phyloP scores from a whole-genome alignment of 1,140 invertebrate genomes.

The Cydia strobilella region DNA sequence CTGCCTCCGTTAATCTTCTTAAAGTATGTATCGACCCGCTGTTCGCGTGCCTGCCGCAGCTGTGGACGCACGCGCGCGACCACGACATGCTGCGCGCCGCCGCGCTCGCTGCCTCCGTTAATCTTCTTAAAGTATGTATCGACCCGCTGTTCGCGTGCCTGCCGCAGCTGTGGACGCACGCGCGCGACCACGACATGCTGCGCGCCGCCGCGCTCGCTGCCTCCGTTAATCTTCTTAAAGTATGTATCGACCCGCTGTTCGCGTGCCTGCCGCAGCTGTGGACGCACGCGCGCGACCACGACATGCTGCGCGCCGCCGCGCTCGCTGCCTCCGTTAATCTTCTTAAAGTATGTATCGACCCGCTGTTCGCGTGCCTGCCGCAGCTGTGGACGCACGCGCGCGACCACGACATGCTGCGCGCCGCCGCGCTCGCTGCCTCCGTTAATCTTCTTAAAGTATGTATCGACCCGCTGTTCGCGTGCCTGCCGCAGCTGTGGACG shows the following conservation, averaged over 20 bases:
- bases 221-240: conserved; percentile 89
- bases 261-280: conserved; percentile 93
- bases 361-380: conserved; percentile 91
- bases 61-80: conserved; percentile 93
- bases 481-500: conserved; percentile 93
- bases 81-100: conserved; percentile 96
- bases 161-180: conserved; percentile 92
- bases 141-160: conserved; percentile 89
- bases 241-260: conserved; percentile 85
- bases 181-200: conserved; percentile 93
- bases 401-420: conserved; percentile 94
- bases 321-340: conserved; percentile 92
- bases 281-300: conserved; percentile 92
- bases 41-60: conserved; percentile 89
- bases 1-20: conserved; percentile 90
- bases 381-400: conserved; percentile 92
- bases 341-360: conserved; percentile 85
- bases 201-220: conserved; percentile 95
- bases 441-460: conserved; percentile 90
- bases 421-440: conserved; percentile 93
- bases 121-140: conserved; percentile 89
- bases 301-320: conserved; percentile 95
- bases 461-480: conserved; percentile 87
- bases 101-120: conserved; percentile 92
- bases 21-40: conserved; percentile 87